These are phyloP conservation scores for Drosophila birchii DNA, from an alignment of 2,888 invertebrate species.

Conservation along the genomic window DNA sequence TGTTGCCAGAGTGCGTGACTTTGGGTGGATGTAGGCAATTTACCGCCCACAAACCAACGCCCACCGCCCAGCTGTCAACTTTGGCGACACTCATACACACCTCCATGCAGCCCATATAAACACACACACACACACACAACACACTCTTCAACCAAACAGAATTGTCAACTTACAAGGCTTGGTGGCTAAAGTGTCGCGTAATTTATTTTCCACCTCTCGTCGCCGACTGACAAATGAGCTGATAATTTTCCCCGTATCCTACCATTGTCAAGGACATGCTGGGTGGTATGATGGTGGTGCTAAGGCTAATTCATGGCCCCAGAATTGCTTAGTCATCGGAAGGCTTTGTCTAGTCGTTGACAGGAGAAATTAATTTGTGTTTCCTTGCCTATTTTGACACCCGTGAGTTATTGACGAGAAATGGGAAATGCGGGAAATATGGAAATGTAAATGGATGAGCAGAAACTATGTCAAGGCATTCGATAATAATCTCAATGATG, in stretches of 20 bases:
- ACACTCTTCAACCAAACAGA: constrained; percentile 31
- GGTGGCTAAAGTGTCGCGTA: constrained; percentile 51
- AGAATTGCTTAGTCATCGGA: constrained; percentile 16
- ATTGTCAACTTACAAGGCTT: constrained; percentile 40
- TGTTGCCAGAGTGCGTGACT: constrained; percentile 45
- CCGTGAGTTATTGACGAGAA: constrained; percentile 28
- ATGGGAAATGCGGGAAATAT: constrained; percentile 9
- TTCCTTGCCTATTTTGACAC: constrained; percentile 24
- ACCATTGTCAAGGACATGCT: constrained; percentile 42
- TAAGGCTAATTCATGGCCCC: constrained; percentile 21
- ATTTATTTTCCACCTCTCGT: constrained; percentile 58
- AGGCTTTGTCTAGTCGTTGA: constrained; percentile 45
- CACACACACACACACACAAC: neutral
- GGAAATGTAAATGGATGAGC: constrained; percentile 12
- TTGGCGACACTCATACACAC: constrained; percentile 9
- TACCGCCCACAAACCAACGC: constrained; percentile 3
- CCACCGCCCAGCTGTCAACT: constrained; percentile 30
- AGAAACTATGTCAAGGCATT: neutral
- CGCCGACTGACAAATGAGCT: constrained; percentile 58
- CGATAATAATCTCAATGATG: neutral
- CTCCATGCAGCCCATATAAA: neutral
- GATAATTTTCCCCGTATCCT: constrained; percentile 46
- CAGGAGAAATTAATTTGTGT: constrained; percentile 50
- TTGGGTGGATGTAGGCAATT: constrained; percentile 47
- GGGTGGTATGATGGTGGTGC: neutral